phyloP scores from a whole-genome alignment of 2,797 vertebrate species.

The Enteromius fasciolatus region DNA sequence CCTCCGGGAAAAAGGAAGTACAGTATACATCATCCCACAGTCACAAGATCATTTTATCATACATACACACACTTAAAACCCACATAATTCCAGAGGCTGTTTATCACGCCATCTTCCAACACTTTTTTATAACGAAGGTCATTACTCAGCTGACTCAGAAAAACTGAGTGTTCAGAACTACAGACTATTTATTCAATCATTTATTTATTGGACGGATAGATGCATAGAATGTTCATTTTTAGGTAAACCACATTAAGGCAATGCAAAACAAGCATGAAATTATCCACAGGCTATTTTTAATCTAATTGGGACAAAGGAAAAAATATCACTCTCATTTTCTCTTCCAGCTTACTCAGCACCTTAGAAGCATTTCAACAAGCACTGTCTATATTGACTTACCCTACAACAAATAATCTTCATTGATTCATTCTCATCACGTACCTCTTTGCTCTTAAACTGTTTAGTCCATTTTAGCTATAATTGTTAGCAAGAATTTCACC shows the following conservation, averaged over 20 bases:
- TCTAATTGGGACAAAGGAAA: background rate
- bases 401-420: background rate
- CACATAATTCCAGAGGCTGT: background rate
- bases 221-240: background rate
- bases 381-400: background rate
- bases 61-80: background rate
- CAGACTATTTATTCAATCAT: background rate
- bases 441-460: background rate
- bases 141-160: background rate
- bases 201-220: background rate
- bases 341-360: background rate
- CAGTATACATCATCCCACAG: background rate
- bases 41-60: slow-evolving; percentile 2
- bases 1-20: background rate
- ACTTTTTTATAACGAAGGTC: background rate
- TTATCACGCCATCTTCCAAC: background rate
- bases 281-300: background rate
- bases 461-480: background rate
- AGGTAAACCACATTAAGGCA: background rate
- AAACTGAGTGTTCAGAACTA: background rate
- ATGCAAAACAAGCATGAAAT: background rate
- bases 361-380: background rate
- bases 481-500: background rate
- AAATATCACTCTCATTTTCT: background rate
- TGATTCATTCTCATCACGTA: background rate